Base-by-base conservation (phyloP, 2,797 vertebrate species). In the Hephaestus fuliginosus region DNA sequence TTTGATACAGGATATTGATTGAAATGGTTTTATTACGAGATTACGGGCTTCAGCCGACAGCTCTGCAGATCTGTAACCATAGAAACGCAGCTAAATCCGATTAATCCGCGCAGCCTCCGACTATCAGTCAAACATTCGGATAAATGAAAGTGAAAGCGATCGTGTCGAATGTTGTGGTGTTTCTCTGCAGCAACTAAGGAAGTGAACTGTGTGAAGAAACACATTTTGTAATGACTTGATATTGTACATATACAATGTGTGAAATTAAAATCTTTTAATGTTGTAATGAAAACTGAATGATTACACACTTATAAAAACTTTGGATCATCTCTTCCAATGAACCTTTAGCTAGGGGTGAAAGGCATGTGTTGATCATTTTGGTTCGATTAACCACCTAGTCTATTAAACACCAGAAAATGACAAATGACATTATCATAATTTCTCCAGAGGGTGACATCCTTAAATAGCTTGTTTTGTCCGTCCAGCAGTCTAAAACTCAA, bases 1-100 rank as follows among this genome's bases (percentile, higher is more conserved):
- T 77, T 77, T 62, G 64, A 60, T 61, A 18, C 71, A 70, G 56
- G 71, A 28, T 78, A 75, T 82, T 73, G 66, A 82, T 80, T 73
- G 49, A 61, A 76, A 63, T 5, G 5, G 9, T 53, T 52, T 66
- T 76, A 36, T 65, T 46, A 46, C 1, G 10, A 79, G 44, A 81
- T 77, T 77, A 78, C 58, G 64, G 56, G 43, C 49, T 46, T 52
- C 28, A 67, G 51, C 61, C 28, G 62, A 57, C 55, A 52, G 60
- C 62, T 53, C 49, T 52, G 53, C 14, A 28, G 72, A 61, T 74
- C 67, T 64, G 75, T 73, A 65, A 76, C 74, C 55, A 69, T 43
- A 70, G 67, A 81, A 56, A 60, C 22, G 25, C 14, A 14, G 36
- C 43, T 60, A 11, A 41, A 51, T 69, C 28, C 44, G 65, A 67